Evolutionary conservation across 2,888 invertebrate genomes (phyloP).

Genomic region (Melieria picta): DNA sequence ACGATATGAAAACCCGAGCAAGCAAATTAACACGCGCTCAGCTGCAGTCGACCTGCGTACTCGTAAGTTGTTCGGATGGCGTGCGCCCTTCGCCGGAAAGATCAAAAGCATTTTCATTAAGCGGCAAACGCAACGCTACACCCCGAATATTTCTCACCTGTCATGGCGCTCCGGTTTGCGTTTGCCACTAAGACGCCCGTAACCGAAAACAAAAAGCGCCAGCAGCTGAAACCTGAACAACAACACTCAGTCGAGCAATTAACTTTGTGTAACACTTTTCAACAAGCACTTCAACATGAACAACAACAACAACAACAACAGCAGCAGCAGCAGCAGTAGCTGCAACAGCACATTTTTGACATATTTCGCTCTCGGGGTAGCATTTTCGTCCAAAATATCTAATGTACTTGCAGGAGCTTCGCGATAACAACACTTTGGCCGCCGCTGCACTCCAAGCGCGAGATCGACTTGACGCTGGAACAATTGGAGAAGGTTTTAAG

Average conservation of each 20-base stretch:
- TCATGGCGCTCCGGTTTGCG: no score
- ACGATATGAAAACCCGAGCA: no score
- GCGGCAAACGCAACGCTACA: no score
- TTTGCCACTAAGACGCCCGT: no score
- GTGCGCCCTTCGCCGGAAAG: no score
- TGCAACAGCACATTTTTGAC: constrained; percentile 37
- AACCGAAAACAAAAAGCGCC: neutral
- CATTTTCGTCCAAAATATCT: neutral
- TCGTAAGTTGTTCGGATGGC: no score
- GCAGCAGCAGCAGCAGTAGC: constrained; percentile 12
- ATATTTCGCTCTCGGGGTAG: constrained; percentile 33
- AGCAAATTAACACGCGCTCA: no score
- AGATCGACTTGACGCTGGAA: constrained; percentile 64
- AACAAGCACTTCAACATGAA: neutral
- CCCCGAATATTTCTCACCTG: no score
- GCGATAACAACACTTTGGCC: constrained; percentile 66
- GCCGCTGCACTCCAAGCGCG: constrained; percentile 64
- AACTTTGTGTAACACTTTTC: constrained; percentile 17
- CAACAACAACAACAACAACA: constrained; percentile 4
- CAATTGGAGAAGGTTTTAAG: constrained; percentile 63
- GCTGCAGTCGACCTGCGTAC: no score
- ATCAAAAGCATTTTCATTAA: no score
- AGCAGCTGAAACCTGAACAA: constrained; percentile 3
- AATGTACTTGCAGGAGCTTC: constrained; percentile 54
- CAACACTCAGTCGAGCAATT: constrained; percentile 4